These are phyloP conservation scores for Drosophila orosa DNA, from an alignment of 1,140 invertebrate genomes.

Conservation along the genomic window DNA sequence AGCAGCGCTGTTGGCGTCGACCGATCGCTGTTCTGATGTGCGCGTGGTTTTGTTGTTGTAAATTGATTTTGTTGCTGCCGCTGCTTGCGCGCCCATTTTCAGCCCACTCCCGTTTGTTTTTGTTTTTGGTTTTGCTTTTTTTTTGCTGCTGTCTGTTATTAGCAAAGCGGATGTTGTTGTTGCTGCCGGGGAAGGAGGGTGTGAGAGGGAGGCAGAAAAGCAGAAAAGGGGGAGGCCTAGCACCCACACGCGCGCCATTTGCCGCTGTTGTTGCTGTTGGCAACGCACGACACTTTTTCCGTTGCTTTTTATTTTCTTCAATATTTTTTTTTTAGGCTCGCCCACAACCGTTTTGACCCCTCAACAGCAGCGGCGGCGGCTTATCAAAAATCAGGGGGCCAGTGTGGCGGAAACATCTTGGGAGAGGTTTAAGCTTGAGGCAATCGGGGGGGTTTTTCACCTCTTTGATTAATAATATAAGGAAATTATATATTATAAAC, in stretches of 20 bases:
- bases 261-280: conserved; percentile 48
- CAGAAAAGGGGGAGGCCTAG: conserved; percentile 36
- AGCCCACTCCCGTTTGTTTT: conserved; percentile 71
- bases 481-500: background rate
- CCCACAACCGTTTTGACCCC: conserved; percentile 66
- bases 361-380: conserved; percentile 16
- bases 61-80: conserved; percentile 73
- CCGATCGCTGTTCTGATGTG: conserved; percentile 62
- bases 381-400: conserved; percentile 50
- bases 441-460: too few relatives aligned
- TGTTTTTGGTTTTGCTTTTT: conserved; percentile 6
- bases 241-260: conserved; percentile 62
- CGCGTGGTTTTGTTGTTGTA: conserved; percentile 67
- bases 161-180: conserved; percentile 80
- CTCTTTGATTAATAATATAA: background rate
- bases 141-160: conserved; percentile 66
- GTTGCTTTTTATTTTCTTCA: conserved; percentile 21
- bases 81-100: conserved; percentile 81
- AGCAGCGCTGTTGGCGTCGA: conserved; percentile 20
- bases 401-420: conserved; percentile 3
- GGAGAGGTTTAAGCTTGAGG: conserved; percentile 3
- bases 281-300: conserved; percentile 67
- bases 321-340: conserved; percentile 40
- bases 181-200: conserved; percentile 39
- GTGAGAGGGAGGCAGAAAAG: conserved; percentile 6